Evolutionary conservation across 2,113 vertebrate genomes (phyloP), one percentile per base, ranked within the genome.

Genomic region (Bettongia penicillata): DNA sequence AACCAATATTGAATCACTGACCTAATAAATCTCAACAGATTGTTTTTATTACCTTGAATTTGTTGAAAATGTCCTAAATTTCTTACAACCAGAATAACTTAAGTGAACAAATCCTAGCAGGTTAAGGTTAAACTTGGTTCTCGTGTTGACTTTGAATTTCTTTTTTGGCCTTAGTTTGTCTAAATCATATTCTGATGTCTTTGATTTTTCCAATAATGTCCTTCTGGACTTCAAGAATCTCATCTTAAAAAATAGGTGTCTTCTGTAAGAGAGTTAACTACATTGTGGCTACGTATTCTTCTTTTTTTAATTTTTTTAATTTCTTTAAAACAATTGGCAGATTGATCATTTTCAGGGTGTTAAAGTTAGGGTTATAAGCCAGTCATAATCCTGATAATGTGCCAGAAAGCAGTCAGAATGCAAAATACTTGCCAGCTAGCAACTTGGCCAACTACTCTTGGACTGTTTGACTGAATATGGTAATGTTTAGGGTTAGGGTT

Each of bases 401-500:
- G 96, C 97, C 98, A 98, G 97, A 95, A 97, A 93, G 48, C 97
- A 97, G 95, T 98, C 96, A 97, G 93, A 98, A 91, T 96, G 91
- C 94, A 97, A 89, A 47, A 1, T 61, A 51, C 90, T 92, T 97
- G 98, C 96, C 98, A 97, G 53, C 93, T 97, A 94, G 93, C 50
- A 0, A 50, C 91, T 95, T 96, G 90, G 97, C 97, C 97, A 97
- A 47, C 93, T 97, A 50, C 49, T 92, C 92, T 98, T 97, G 97
- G 96, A 96, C 95, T 97, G 51, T 98, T 95, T 97, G 91, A 89
- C 97, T 94, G 93, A 96, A 96, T 98, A 90, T 98, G 97, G 97
- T 96, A 98, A 91, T 96, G 96, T 97, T 97, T 98, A 98, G 93
- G 53, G 91, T 57, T 90, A 53, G 53, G 12, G 25, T 1, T 37